Base-by-base conservation (phyloP, 1,140 invertebrate genomes). In the Sycophila sp. region DNA sequence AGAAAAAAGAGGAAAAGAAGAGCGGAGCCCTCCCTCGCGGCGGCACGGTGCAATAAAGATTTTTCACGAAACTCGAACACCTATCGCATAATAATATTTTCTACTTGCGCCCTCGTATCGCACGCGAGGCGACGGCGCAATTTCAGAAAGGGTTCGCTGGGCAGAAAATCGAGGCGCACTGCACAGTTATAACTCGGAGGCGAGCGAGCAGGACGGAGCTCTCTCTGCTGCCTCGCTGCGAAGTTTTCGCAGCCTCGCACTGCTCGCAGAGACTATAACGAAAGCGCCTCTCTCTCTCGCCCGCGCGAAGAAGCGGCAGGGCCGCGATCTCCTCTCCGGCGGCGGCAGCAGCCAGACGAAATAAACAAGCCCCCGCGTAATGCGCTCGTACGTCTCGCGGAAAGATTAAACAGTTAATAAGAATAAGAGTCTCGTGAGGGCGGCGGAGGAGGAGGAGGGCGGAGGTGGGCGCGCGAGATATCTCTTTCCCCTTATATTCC, bases 371-470 rank as follows among this genome's bases (percentile, higher is more conserved):
- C 72, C 59, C 70, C 75, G 73, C 75, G 81, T 84, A 86, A 85
- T 84, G 84, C 71, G 75, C 73, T 79, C 83, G 82, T 86, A 85
- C 77, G 80, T 85, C 84, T 82, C 81, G 78, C 71, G 78, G 80
- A 86, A 86, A 86, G 85, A 86, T 86, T 86, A 86, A 86, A 86
- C 85, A 85, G 85, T 85, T 85, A 86, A 86, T 86, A 86, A 86
- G 85, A 86, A 85, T 86, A 86, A 85, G 84, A 85, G 85, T 85
- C 85, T 81, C 79, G 78, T 75, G 70, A 81, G 76, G 42, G 51
- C 17, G 22, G 24, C 42, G 30, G 60, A 19, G 49, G 24, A 53
- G 3, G 55, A 55, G 15, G 19, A 56, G 49, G 45, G 32, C 22
- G 28, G n/a, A n/a, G n/a, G n/a, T n/a, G n/a, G 34, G 60, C 51